A percentile compares a stretch with the other conserved stretches of the same genome.
These are phyloP conservation scores for Notolepis coatsorum DNA, from an alignment of 2,797 vertebrate genomes.

Conservation along the genomic window DNA sequence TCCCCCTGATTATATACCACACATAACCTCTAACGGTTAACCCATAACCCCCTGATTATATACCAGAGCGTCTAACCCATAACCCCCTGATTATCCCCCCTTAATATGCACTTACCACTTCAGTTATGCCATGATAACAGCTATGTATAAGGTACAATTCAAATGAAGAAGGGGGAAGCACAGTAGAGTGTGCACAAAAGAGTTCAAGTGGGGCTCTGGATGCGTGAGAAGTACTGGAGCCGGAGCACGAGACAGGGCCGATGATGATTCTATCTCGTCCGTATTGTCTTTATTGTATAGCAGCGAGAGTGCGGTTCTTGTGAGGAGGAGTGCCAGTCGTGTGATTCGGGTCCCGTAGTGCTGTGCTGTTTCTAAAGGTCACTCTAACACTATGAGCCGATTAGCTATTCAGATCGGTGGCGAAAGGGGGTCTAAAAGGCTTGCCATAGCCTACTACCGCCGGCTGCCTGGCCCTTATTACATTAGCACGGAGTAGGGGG, in stretches of 20 bases:
- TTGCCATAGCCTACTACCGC: conserved; percentile 58
- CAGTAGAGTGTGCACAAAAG: conserved; percentile 1
- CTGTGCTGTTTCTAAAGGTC: conserved; percentile 76
- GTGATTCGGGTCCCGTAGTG: conserved; percentile 69
- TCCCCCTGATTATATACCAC: background rate
- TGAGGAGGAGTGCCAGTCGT: conserved; percentile 55
- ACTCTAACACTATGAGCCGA: conserved; percentile 71
- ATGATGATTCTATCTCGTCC: conserved; percentile 33
- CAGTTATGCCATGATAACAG: conserved; percentile 2
- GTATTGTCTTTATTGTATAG: conserved; percentile 43
- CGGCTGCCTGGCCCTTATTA: conserved; percentile 72
- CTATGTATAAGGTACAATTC: background rate
- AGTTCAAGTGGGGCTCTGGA: background rate
- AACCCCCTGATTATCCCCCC: background rate
- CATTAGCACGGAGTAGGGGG: conserved; percentile 68
- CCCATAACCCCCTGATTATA: background rate
- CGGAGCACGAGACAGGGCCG: no score
- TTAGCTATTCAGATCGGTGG: conserved; percentile 81
- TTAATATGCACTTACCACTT: background rate
- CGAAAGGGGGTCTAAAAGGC: conserved; percentile 78
- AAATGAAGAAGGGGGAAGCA: background rate
- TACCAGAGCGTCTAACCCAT: background rate
- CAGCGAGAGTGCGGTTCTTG: conserved; percentile 53
- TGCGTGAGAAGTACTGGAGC: conserved; percentile 16
- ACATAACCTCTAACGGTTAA: background rate